Base-by-base conservation (phyloP, 2,797 vertebrate genomes). In the Setipinna tenuifilis region DNA sequence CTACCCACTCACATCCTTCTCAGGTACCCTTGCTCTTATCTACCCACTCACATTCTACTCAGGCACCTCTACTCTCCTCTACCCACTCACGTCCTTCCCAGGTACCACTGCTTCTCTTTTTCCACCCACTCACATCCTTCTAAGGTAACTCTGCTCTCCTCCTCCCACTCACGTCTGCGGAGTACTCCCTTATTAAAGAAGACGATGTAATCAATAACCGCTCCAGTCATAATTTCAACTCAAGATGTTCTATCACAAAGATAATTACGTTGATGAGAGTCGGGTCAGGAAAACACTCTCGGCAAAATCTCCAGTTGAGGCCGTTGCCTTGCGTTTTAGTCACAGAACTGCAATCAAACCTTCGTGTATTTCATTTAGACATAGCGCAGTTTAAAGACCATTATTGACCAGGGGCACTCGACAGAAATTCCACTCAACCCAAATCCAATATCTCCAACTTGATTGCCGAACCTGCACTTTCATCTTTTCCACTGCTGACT, bases 361-460 rank as follows among this genome's bases (percentile, higher is more conserved):
- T 78, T 78, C 17, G 17, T 44, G 71, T 78, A 78, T 78, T 35
- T 78, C 71, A 78, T 78, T 78, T 31, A 78, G 71, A 44, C 35
- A 11, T 17, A 78, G 71, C 71, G 71, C 17, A 10, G 31, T 78
- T 78, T 78, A 78, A 78, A 78, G 71, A 78, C 71, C 71, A 78
- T 78, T 78, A 78, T 44, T 78, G 71, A 78, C 31, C 35, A 25
- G 71, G 17, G 71, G 71, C 71, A 44, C 31, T 78, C 71, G 71
- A 78, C 71, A 78, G 35, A 78, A 78, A 78, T 78, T 78, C 35
- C 71, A 41, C 71, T 78, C 71, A 78, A 78, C 71, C 71, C 35
- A 78, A 78, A 78, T 78, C 71, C 71, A 78, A 78, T 78, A 78
- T 78, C 71, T 78, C 35, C 71, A 78, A 78, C 71, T 78, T 41